Percentiles rank a stretch among this genome's conserved stretches.
These are phyloP conservation scores for Archaeoteleia sp. DNA, from an alignment of 2,888 invertebrate species.

Conservation along the genomic window DNA sequence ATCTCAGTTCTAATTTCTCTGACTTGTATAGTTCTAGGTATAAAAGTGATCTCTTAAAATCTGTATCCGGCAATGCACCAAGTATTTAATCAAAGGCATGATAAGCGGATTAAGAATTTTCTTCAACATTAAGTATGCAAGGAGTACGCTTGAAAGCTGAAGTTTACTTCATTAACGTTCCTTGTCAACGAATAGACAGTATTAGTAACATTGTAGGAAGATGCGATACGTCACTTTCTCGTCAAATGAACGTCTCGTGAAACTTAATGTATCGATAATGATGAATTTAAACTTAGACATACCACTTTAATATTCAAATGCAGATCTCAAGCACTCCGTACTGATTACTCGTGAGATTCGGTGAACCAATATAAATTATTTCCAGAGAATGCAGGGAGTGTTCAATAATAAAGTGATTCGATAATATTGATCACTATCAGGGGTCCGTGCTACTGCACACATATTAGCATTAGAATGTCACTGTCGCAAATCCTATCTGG, in stretches of 20 bases:
- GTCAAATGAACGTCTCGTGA: conserved; percentile 19
- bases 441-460: conserved; percentile 17
- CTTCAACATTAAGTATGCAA: too few relatives aligned
- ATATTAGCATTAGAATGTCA: conserved; percentile 47
- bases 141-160: too few relatives aligned
- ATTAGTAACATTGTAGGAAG: neutral
- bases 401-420: conserved; percentile 41
- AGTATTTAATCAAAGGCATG: too few relatives aligned
- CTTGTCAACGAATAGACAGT: too few relatives aligned
- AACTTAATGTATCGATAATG: conserved; percentile 20
- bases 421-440: conserved; percentile 44
- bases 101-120: too few relatives aligned
- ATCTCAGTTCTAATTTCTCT: too few relatives aligned
- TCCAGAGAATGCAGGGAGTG: conserved; percentile 8
- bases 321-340: conserved; percentile 18
- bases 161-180: too few relatives aligned
- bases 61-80: too few relatives aligned
- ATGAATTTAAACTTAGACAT: conserved; percentile 10
- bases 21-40: too few relatives aligned
- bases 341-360: conserved; percentile 28
- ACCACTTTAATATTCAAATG: conserved; percentile 29
- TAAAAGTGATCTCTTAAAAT: too few relatives aligned
- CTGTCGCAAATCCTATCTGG: conserved; percentile 31
- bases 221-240: conserved; percentile 12
- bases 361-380: conserved; percentile 23